phyloP scores from a whole-genome alignment of 2,113 vertebrate species.

The Aramus guarauna region DNA sequence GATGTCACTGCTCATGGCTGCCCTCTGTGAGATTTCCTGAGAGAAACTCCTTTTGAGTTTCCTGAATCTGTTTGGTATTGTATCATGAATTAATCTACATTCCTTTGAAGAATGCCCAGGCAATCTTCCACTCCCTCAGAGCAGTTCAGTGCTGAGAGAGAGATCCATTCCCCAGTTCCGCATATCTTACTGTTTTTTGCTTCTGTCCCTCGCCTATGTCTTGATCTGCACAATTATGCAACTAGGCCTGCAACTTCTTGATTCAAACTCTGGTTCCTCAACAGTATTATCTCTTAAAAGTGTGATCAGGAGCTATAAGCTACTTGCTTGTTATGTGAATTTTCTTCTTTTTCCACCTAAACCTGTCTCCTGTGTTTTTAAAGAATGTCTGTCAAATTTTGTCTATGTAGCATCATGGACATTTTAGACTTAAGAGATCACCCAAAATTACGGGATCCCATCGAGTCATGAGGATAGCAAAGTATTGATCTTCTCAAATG shows the following conservation, averaged over 20 bases:
- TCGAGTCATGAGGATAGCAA: neutral
- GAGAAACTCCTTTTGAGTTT: neutral
- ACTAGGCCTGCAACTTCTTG: neutral
- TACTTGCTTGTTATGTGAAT: neutral
- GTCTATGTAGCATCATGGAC: neutral
- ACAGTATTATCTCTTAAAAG: neutral
- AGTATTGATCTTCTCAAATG: neutral
- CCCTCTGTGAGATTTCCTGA: neutral
- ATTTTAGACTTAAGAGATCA: neutral
- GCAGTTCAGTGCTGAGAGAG: neutral
- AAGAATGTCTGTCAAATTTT: neutral
- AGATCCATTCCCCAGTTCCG: neutral
- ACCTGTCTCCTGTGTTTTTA: neutral
- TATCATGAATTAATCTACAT: neutral
- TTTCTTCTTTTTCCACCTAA: neutral
- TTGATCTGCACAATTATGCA: neutral
- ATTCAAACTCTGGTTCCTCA: neutral
- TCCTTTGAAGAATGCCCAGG: neutral
- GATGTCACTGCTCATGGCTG: neutral
- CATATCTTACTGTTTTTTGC: neutral
- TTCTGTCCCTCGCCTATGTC: neutral
- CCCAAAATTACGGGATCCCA: neutral
- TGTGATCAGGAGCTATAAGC: neutral
- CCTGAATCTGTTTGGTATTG: neutral
- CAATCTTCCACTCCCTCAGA: neutral